These are phyloP conservation scores for Drosophila lowei DNA, from an alignment of 1,140 invertebrate genomes.

Conservation along the genomic window DNA sequence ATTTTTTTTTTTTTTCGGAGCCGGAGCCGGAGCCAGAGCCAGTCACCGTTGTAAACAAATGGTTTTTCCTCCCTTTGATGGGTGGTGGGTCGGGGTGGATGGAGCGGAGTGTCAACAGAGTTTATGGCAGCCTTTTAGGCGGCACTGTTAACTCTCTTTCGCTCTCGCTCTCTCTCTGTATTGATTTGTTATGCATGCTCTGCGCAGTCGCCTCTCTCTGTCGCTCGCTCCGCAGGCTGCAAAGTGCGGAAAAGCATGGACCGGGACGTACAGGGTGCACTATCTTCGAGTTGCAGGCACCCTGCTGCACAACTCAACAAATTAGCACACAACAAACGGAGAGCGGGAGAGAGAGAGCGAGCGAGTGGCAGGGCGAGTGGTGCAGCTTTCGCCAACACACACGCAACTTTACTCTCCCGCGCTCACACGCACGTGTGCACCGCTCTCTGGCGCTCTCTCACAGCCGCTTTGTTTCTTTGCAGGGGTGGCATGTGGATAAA, in stretches of 20 bases:
- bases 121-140: slow-evolving; percentile 66
- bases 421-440: slow-evolving; percentile 6
- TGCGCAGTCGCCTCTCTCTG: slow-evolving; percentile 52
- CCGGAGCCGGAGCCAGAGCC: neutral
- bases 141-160: slow-evolving; percentile 50
- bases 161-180: slow-evolving; percentile 33
- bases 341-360: neutral
- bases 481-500: slow-evolving; percentile 83
- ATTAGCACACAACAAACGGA: slow-evolving; percentile 35
- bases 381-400: slow-evolving; percentile 47
- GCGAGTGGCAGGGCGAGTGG: neutral
- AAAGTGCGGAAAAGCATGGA: slow-evolving; percentile 36
- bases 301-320: slow-evolving; percentile 17
- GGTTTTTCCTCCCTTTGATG: slow-evolving; percentile 12
- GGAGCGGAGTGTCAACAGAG: slow-evolving; percentile 23
- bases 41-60: slow-evolving; percentile 61
- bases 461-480: slow-evolving; percentile 60
- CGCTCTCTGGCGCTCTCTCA: slow-evolving; percentile 35
- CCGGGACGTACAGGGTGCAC: slow-evolving; percentile 48
- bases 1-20: slow-evolving; percentile 13
- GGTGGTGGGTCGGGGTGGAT: neutral
- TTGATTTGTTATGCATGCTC: slow-evolving; percentile 64
- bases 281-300: slow-evolving; percentile 5
- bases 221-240: slow-evolving; percentile 21
- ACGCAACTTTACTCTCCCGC: slow-evolving; percentile 21